A percentile compares a stretch with the other conserved stretches of the same genome.
phyloP scores from a whole-genome alignment of 2,888 invertebrate species.

The Orthosia gracilis region DNA sequence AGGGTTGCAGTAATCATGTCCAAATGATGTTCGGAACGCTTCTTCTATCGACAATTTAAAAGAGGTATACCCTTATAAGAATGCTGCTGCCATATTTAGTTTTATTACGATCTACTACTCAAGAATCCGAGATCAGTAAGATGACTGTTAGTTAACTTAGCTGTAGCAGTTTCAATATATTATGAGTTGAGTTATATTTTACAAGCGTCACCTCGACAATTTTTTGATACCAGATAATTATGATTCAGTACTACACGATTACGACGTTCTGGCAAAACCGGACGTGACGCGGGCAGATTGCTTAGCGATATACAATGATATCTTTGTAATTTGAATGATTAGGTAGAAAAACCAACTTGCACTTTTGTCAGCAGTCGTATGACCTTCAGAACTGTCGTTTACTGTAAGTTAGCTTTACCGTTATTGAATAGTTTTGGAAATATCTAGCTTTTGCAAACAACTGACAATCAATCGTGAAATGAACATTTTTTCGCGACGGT shows the following conservation, averaged over 20 bases:
- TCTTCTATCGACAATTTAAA: neutral
- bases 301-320: neutral
- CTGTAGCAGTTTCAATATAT: neutral
- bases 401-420: neutral
- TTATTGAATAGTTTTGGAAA: neutral
- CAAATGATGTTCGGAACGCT: neutral
- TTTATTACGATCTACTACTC: neutral
- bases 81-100: neutral
- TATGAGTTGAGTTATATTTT: neutral
- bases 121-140: neutral
- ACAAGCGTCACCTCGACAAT: neutral
- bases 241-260: constrained; percentile 10
- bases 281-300: constrained; percentile 16
- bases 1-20: neutral
- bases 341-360: constrained; percentile 5
- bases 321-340: constrained; percentile 15
- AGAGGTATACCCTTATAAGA: neutral
- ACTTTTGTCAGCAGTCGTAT: neutral
- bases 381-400: neutral
- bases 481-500: neutral
- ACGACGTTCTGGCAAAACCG: constrained; percentile 1
- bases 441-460: neutral
- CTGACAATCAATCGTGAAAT: neutral
- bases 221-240: neutral
- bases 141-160: neutral